These are phyloP conservation scores for Campoletis raptor DNA, from an alignment of 2,888 invertebrate species.

Conservation along the genomic window DNA sequence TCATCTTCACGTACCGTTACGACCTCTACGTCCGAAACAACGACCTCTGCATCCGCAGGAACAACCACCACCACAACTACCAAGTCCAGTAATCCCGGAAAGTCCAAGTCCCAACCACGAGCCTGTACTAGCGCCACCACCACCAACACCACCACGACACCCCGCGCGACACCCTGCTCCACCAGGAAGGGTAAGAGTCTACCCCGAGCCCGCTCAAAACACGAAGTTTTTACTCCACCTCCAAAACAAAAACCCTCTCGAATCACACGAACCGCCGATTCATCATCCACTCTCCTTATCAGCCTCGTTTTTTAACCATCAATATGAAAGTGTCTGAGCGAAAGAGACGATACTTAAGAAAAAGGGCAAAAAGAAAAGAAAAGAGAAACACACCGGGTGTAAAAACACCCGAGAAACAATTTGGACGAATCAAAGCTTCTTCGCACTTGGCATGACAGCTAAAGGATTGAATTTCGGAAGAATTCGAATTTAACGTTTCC, in stretches of 20 bases:
- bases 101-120: conserved; percentile 82
- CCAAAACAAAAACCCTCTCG: conserved; percentile 29
- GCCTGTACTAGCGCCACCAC: conserved; percentile 84
- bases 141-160: conserved; percentile 85
- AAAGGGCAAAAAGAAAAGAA: not conserved
- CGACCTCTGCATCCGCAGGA: conserved; percentile 59
- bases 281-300: conserved; percentile 15
- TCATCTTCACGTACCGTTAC: conserved; percentile 60
- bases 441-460: conserved; percentile 11
- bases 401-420: conserved; percentile 1
- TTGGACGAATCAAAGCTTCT: conserved; percentile 10
- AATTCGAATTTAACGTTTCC: conserved; percentile 17
- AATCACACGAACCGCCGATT: conserved; percentile 59
- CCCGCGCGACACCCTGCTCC: conserved; percentile 85
- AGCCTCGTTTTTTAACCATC: conserved; percentile 37
- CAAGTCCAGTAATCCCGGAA: conserved; percentile 78
- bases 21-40: conserved; percentile 55
- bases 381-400: conserved; percentile 1
- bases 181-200: conserved; percentile 85
- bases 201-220: conserved; percentile 82
- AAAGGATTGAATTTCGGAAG: conserved; percentile 8
- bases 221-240: conserved; percentile 66
- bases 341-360: conserved; percentile 24
- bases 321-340: conserved; percentile 33
- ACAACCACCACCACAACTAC: conserved; percentile 61